Evolutionary conservation across 2,797 vertebrate genomes (phyloP).

Genomic region (Acanthornis magna): DNA sequence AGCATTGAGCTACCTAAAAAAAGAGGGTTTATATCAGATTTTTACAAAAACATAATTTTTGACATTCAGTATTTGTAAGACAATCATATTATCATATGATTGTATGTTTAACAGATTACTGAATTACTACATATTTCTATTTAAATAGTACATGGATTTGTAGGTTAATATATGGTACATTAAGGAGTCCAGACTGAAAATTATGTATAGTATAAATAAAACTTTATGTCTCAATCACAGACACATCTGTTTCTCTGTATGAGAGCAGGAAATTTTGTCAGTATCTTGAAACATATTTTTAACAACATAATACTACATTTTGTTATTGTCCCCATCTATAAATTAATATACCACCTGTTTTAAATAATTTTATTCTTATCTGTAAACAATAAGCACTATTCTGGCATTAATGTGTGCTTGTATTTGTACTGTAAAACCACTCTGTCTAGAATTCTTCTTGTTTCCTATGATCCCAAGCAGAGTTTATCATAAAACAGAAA

Average conservation of each 20-base stretch:
- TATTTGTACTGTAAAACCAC: background rate
- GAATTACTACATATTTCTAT: background rate
- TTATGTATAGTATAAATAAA: background rate
- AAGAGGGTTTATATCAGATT: background rate
- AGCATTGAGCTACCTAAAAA: background rate
- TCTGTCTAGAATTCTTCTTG: background rate
- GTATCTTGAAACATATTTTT: background rate
- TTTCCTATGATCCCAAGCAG: background rate
- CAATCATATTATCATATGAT: background rate
- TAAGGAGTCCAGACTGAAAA: background rate
- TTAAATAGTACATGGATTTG: background rate
- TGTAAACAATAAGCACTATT: background rate
- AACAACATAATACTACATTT: background rate
- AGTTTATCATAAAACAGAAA: background rate
- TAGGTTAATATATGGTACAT: background rate
- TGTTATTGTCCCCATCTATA: background rate
- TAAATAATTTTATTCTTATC: background rate
- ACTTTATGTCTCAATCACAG: background rate
- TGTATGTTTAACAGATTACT: background rate
- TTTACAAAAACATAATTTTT: background rate
- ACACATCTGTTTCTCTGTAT: background rate
- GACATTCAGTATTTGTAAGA: background rate
- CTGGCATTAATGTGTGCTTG: background rate
- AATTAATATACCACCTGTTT: background rate
- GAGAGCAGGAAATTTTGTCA: background rate